phyloP scores from a whole-genome alignment of 2,888 invertebrate species.

The Pardosa pseudoannulata region DNA sequence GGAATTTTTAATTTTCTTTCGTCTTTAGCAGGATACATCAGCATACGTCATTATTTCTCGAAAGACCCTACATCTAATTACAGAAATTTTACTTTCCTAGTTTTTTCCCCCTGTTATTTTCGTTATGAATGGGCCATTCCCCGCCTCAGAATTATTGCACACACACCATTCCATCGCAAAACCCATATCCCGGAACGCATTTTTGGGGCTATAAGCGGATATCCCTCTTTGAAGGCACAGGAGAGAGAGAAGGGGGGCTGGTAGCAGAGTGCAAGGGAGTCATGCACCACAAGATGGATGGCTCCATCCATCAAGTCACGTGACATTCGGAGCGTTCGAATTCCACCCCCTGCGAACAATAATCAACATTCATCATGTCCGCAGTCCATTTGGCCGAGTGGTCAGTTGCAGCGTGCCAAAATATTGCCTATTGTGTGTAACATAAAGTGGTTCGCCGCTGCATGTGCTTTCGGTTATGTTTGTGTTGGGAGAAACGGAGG shows the following conservation, averaged over 20 bases:
- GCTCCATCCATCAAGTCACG: constrained; percentile 61
- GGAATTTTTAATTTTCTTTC: no score
- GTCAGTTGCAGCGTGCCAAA: constrained; percentile 66
- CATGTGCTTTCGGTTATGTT: not conserved
- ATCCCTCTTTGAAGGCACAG: not conserved
- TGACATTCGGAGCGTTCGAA: constrained; percentile 41
- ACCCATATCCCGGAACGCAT: not conserved
- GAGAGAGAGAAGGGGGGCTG: not conserved
- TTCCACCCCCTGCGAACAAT: constrained; percentile 51
- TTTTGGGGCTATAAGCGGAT: constrained; percentile 1
- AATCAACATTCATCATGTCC: constrained; percentile 67
- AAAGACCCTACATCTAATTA: not conserved
- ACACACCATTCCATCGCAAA: not conserved
- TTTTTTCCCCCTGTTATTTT: not conserved
- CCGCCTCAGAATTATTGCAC: not conserved
- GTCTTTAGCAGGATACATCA: no score
- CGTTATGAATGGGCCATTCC: not conserved
- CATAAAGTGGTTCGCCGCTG: constrained; percentile 4
- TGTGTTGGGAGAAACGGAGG: not conserved
- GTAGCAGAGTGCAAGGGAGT: not conserved
- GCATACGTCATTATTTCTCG: no score
- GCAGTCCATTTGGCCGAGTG: constrained; percentile 65
- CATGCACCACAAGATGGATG: constrained; percentile 46
- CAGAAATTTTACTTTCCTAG: not conserved
- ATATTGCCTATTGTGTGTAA: constrained; percentile 32